Evolutionary conservation across 2,113 vertebrate species (phyloP).

Genomic region (Nestor notabilis): DNA sequence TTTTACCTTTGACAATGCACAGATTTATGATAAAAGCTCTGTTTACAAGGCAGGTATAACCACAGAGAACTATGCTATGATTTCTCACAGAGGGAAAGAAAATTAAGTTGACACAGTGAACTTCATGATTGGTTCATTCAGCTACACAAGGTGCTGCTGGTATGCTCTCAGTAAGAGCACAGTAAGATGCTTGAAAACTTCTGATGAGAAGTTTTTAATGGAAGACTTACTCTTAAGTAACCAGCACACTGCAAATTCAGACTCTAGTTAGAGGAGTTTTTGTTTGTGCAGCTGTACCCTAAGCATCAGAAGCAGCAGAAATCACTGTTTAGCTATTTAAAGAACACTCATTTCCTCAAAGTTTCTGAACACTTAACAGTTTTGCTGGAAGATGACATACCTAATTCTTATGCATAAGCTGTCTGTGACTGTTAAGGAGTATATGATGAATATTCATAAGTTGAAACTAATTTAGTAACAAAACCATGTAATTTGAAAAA

Average conservation of each 20-base stretch:
- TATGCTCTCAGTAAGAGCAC: background rate
- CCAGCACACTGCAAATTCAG: background rate
- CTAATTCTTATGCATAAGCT: conserved; percentile 55
- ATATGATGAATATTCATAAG: conserved; percentile 61
- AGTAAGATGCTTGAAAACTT: background rate
- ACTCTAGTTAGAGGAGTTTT: background rate
- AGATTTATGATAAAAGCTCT: background rate
- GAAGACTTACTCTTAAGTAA: background rate
- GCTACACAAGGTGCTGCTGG: background rate
- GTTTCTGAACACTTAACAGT: conserved; percentile 9
- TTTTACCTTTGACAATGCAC: background rate
- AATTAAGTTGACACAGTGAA: background rate
- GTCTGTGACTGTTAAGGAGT: background rate
- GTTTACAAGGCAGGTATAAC: background rate
- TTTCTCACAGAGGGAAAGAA: background rate
- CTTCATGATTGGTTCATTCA: background rate
- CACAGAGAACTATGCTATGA: background rate
- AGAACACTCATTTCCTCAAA: conserved; percentile 35
- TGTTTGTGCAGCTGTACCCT: conserved; percentile 23
- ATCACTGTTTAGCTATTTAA: conserved; percentile 35
- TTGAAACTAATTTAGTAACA: conserved; percentile 51
- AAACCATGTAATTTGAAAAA: conserved; percentile 51
- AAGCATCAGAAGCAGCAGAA: conserved; percentile 17
- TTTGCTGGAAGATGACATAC: background rate
- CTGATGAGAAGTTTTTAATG: background rate